Evolutionary conservation across 2,797 vertebrate species (phyloP), one percentile per base, ranked within the genome.

Genomic region (Nannoperca obscura): DNA sequence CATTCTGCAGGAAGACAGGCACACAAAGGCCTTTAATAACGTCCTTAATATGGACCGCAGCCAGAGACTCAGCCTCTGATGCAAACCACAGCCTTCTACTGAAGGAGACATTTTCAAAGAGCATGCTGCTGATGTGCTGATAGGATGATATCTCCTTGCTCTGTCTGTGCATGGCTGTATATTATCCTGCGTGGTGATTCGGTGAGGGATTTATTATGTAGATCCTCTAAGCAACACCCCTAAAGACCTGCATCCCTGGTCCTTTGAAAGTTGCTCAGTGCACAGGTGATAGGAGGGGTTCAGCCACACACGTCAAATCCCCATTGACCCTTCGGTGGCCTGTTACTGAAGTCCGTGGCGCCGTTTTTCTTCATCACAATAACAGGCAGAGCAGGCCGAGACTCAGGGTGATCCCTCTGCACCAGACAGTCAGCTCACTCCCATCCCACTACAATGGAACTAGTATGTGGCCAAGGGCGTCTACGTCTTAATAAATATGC

Each of bases 401-500:
- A 81, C 76, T 89, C 78, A 60, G 80, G 86, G 85, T 57, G n/a
- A 73, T 91, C 84, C 79, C 81, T 86, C 86, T 79, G 85, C 86
- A 90, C 60, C 88, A 91, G 89, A 89, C 89, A 90, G 81, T 74
- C 88, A 60, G 85, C 78, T 88, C 72, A 69, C 86, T 86, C 81
- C 87, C 74, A 78, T 85, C 82, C 64, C 80, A 88, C 89, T 87
- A 91, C 89, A 93, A 87, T 88, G 63, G 81, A 86, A 71, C 81
- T 62, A 86, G 87, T 72, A 71, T 85, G 91, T 88, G 89, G 90
- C 92, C 88, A 86, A 85, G 83, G 91, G 92, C 86, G 85, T 88
- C 82, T 84, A 79, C 70, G 81, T 78, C 88, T 74, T 76, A 65
- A 94, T 94, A 91, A 95, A 95, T 95, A 95, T 95, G 93, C 90